Percentiles rank a stretch among this genome's conserved stretches.
Evolutionary conservation across 2,888 invertebrate species (phyloP).

Genomic region (Micropterix aruncella): DNA sequence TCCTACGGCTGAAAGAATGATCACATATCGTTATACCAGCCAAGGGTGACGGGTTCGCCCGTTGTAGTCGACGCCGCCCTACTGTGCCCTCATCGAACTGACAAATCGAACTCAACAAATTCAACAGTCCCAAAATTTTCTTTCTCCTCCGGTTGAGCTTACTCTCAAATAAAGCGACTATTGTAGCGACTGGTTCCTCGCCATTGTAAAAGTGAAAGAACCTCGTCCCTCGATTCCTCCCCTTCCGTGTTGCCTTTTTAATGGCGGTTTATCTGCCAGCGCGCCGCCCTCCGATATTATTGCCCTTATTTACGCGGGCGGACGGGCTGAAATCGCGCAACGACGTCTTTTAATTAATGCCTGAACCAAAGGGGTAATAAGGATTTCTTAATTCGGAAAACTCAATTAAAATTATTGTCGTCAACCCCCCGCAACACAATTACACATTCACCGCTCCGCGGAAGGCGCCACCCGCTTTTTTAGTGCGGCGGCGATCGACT

Average conservation of each 20-base stretch:
- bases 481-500: background rate
- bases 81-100: no score
- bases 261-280: background rate
- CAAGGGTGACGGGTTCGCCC: no score
- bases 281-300: background rate
- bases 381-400: slow-evolving; percentile 29
- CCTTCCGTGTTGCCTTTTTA: background rate
- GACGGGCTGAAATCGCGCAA: slow-evolving; percentile 1
- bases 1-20: no score
- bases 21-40: no score
- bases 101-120: no score
- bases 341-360: slow-evolving; percentile 39
- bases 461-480: background rate
- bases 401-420: slow-evolving; percentile 23
- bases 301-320: background rate
- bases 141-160: no score
- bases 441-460: background rate
- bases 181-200: no score
- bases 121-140: no score
- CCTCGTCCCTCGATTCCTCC: background rate
- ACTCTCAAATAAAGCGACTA: no score
- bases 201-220: no score
- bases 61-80: no score
- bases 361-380: slow-evolving; percentile 29
- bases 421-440: slow-evolving; percentile 9